phyloP scores from a whole-genome alignment of 2,797 vertebrate species.

The Leucoraja ocellata region DNA sequence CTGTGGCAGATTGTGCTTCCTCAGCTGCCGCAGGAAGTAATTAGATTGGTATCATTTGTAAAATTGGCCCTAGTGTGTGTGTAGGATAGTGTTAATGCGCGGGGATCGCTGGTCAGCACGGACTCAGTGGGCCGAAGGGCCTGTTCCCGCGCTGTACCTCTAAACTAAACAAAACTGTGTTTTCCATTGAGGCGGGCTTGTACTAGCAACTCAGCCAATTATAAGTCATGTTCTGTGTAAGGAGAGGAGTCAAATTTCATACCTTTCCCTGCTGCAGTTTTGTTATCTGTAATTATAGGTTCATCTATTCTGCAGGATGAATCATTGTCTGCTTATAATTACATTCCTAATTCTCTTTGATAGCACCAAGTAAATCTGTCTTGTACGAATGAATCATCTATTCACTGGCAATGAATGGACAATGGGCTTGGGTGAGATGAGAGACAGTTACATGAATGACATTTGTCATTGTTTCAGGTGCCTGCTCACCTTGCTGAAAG shows the following conservation, averaged over 20 bases:
- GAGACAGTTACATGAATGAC: not conserved
- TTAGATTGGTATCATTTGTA: too few relatives aligned
- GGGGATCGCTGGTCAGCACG: too few relatives aligned
- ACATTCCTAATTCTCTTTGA: constrained; percentile 22
- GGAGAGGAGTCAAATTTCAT: constrained; percentile 10
- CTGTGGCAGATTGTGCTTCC: too few relatives aligned
- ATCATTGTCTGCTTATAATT: constrained; percentile 25
- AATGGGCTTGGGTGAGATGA: not conserved
- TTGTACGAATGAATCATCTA: constrained; percentile 9
- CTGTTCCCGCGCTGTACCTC: too few relatives aligned
- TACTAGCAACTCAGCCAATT: not conserved
- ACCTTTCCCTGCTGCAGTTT: not conserved
- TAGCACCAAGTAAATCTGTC: constrained; percentile 21
- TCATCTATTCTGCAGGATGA: constrained; percentile 11
- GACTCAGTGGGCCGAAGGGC: too few relatives aligned
- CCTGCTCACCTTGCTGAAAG: not conserved
- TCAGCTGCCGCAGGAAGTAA: too few relatives aligned
- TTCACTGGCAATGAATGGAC: not conserved
- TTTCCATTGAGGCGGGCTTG: not conserved
- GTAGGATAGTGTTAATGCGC: too few relatives aligned
- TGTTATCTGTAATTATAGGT: constrained; percentile 22
- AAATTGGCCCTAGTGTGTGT: too few relatives aligned
- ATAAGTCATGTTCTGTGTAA: not conserved
- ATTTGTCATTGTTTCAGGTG: not conserved
- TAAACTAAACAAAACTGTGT: not conserved